phyloP scores from a whole-genome alignment of 1,140 invertebrate genomes.

The Conus betulinus region DNA sequence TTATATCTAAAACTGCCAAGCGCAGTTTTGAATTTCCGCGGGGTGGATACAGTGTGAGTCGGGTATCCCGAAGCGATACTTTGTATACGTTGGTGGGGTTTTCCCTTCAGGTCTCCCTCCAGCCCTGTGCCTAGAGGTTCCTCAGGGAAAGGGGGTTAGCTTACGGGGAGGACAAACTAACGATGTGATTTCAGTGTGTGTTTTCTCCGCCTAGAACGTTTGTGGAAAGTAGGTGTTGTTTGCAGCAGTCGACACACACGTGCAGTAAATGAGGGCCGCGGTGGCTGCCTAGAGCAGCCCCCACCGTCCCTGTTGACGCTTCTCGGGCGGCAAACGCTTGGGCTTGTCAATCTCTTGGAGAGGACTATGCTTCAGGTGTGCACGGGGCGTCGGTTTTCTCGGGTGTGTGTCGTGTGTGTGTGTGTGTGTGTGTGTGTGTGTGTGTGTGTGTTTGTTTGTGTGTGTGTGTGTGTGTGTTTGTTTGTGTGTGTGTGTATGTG shows the following conservation, averaged over 20 bases:
- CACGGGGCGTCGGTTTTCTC: too few relatives aligned
- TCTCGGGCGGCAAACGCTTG: too few relatives aligned
- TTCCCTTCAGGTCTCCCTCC: not conserved
- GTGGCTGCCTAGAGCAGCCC: not conserved
- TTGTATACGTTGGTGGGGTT: not conserved
- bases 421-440: too few relatives aligned
- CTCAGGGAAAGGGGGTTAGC: not conserved
- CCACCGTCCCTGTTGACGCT: not conserved
- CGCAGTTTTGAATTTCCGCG: too few relatives aligned
- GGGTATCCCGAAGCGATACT: not conserved
- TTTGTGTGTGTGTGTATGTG: not conserved
- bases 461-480: not conserved
- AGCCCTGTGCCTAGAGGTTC: not conserved
- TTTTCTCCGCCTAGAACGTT: constrained; percentile 16
- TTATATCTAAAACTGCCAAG: too few relatives aligned
- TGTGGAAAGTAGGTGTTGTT: constrained; percentile 17
- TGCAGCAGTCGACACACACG: constrained; percentile 10
- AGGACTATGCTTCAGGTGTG: too few relatives aligned
- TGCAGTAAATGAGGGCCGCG: not conserved
- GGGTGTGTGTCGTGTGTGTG: too few relatives aligned
- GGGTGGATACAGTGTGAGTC: not conserved
- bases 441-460: not conserved
- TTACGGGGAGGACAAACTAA: not conserved
- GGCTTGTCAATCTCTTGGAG: too few relatives aligned
- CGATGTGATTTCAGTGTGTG: constrained; percentile 30